These are phyloP conservation scores for Squalus acanthias DNA, from an alignment of 2,797 vertebrate species.

Conservation along the genomic window DNA sequence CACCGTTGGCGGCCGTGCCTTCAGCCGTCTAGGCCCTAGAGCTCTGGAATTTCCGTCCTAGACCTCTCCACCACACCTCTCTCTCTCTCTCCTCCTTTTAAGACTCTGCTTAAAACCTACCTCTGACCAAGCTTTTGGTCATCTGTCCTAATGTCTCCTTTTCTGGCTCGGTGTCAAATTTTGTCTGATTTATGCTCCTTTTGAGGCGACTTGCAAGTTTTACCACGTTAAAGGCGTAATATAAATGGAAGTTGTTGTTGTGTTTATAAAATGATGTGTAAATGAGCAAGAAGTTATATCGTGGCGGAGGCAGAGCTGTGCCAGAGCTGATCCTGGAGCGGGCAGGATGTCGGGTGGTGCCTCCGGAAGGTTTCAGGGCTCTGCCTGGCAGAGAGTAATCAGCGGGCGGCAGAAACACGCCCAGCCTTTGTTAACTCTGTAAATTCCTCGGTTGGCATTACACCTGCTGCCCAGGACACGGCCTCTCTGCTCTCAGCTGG, in stretches of 20 bases:
- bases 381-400: too few species aligned
- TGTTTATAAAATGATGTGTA: not conserved
- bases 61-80: not conserved
- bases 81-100: not conserved
- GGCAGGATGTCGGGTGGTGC: too few species aligned
- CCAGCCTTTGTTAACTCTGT: too few species aligned
- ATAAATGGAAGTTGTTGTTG: not conserved
- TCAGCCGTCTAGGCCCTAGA: not conserved
- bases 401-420: too few species aligned
- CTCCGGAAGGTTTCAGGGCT: too few species aligned
- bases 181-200: not conserved
- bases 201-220: not conserved
- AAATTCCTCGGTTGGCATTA: too few species aligned
- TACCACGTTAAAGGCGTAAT: not conserved
- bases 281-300: not conserved
- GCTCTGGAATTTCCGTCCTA: not conserved
- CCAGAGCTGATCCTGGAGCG: too few species aligned
- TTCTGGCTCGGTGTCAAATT: not conserved
- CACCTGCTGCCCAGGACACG: too few species aligned
- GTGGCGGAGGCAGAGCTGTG: too few species aligned
- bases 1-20: too few species aligned
- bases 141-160: not conserved
- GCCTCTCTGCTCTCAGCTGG: too few species aligned
- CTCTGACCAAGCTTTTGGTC: not conserved
- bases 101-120: not conserved